Conservation (phyloP, 2,113 vertebrate species). For the Triplophysa rosa region DNA sequence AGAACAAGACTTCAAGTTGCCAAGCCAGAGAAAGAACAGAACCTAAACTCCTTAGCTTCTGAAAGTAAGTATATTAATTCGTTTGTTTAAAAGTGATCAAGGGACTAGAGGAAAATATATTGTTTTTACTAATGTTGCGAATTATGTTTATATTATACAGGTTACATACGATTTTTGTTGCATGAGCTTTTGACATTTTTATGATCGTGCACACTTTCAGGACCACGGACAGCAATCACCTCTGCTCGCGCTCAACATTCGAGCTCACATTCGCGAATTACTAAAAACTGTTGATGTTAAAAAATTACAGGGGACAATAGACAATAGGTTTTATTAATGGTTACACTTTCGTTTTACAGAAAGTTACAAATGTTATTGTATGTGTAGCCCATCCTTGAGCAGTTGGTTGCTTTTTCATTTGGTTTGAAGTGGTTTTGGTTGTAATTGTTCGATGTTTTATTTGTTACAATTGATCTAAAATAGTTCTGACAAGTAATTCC, state of each 20-base stretch:
- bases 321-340: not conserved
- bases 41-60: not conserved
- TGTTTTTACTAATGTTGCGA: not conserved
- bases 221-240: constrained; percentile 47
- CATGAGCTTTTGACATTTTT: not conserved
- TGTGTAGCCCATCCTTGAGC: not conserved
- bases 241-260: not conserved
- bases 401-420: not conserved
- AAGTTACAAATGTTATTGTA: not conserved
- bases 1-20: not conserved
- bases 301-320: not conserved
- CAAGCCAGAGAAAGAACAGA: constrained; percentile 4
- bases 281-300: not conserved
- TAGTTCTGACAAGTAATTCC: not conserved
- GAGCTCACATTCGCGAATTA: not conserved
- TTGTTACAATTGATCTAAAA: not conserved
- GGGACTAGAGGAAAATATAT: not conserved
- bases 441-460: not conserved
- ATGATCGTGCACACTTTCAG: constrained; percentile 22
- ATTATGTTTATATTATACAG: not conserved
- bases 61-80: constrained; percentile 24
- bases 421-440: not conserved
- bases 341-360: not conserved
- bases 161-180: not conserved
- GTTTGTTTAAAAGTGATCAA: not conserved